A percentile compares a stretch with the other conserved stretches of the same genome.
Conservation (phyloP, 2,888 invertebrate species). For the Ichneumoninae sp. region DNA sequence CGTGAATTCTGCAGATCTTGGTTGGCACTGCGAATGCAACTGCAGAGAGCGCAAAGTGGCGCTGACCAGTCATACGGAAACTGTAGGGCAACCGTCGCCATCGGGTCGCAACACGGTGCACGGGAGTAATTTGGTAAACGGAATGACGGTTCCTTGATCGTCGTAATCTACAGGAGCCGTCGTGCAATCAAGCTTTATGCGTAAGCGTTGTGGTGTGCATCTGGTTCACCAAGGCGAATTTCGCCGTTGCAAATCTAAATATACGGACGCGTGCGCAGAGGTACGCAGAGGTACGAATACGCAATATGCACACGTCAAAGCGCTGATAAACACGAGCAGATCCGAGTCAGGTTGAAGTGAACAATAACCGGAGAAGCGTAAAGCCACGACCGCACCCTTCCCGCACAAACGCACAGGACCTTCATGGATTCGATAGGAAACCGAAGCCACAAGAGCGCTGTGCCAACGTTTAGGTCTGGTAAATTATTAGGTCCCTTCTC, state of each 20-base stretch:
- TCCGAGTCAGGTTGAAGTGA: constrained; percentile 1
- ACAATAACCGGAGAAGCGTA: constrained; percentile 20
- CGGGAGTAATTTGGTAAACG: constrained; percentile 65
- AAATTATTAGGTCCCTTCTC: constrained; percentile 39
- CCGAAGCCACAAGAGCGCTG: constrained; percentile 18
- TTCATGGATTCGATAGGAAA: constrained; percentile 21
- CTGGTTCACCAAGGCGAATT: constrained; percentile 21
- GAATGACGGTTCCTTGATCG: constrained; percentile 65
- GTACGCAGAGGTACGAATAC: not conserved
- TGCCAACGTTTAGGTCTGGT: constrained; percentile 44
- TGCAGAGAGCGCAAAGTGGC: constrained; percentile 30
- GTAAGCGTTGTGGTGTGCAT: constrained; percentile 47
- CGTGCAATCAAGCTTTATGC: constrained; percentile 66
- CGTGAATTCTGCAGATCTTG: constrained; percentile 41
- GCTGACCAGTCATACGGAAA: constrained; percentile 34
- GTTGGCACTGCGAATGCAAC: constrained; percentile 17
- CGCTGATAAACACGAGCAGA: constrained; percentile 11
- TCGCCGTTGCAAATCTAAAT: constrained; percentile 13
- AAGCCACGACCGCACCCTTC: constrained; percentile 7
- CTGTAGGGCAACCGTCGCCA: not conserved
- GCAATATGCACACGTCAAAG: constrained; percentile 40
- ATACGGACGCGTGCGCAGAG: constrained; percentile 18
- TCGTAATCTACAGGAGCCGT: constrained; percentile 66
- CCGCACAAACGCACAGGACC: constrained; percentile 21
- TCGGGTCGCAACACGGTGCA: constrained; percentile 13